Conservation (phyloP, 2,888 invertebrate genomes). For the Phortica magna region DNA sequence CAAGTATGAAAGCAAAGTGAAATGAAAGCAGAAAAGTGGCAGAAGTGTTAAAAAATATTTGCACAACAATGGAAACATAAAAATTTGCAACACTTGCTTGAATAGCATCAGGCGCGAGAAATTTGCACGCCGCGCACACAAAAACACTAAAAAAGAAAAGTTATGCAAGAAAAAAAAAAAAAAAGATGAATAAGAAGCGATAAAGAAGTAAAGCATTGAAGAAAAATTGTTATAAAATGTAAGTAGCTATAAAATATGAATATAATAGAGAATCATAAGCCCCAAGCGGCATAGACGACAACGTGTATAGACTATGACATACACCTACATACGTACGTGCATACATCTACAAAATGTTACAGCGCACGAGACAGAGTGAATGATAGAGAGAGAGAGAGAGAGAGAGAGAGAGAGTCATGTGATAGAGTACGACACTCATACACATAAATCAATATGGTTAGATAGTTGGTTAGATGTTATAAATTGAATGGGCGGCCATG, state of each 20-base stretch:
- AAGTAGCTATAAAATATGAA: slow-evolving; percentile 67
- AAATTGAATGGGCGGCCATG: background rate
- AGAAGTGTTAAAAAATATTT: slow-evolving; percentile 63
- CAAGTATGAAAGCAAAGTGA: slow-evolving; percentile 48
- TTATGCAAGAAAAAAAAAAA: slow-evolving; percentile 34
- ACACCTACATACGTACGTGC: background rate
- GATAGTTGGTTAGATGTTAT: background rate
- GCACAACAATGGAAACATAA: slow-evolving; percentile 60
- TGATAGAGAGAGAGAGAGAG: background rate
- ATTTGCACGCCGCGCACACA: background rate
- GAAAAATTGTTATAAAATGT: slow-evolving; percentile 52
- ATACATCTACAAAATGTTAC: background rate
- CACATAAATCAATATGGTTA: slow-evolving; percentile 14
- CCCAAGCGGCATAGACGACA: background rate
- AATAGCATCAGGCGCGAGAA: slow-evolving; percentile 19
- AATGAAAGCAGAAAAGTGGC: slow-evolving; percentile 37
- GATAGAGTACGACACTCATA: background rate
- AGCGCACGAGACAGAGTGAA: background rate
- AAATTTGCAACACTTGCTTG: slow-evolving; percentile 34
- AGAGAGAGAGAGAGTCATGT: background rate
- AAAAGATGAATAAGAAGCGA: slow-evolving; percentile 25
- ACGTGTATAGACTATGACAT: background rate
- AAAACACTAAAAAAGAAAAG: slow-evolving; percentile 36
- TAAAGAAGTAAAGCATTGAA: slow-evolving; percentile 36
- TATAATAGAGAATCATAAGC: slow-evolving; percentile 55